Base-by-base conservation (phyloP, 2,797 vertebrate genomes). In the Sarcoramphus papa region DNA sequence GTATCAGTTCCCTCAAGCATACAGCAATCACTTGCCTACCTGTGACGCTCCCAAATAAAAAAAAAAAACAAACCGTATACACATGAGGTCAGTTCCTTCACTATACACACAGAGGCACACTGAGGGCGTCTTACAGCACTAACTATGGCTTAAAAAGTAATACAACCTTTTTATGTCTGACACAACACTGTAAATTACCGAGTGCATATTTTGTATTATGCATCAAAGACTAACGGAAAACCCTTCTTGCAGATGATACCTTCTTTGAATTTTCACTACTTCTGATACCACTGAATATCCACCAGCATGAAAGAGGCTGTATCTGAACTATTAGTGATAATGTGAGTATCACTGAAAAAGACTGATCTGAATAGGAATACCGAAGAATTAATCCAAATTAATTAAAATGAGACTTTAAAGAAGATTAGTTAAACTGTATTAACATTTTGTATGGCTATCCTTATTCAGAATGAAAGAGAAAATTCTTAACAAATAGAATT, bases 311-410 rank as follows among this genome's bases (percentile, higher is more conserved):
- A 93, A 60, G 19, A 74, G 12, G 19, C 28, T 45, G 11, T 41
- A 57, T 53, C 84, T 57, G 77, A 94, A 57, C 60, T 85, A 87
- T 14, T 78, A 45, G 31, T 60, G 33, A 88, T 81, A 53, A 76
- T 37, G 12, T 7, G 30, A 67, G 30, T 25, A 64, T 20, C 59
- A 41, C 35, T 86, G 50, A 72, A 76, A 94, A 86, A 64, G 37
- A 14, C 50, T 35, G 18, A 65, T 59, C 47, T 92, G 78, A 84
- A 79, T 27, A 80, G n/a, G 20, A 51, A 75, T 92, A 73, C 15
- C 59, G 59, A 76, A 91, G 43, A 92, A 92, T 79, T 82, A 90
- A 93, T 87, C 43, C 67, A 79, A 94, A 93, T 69, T 90, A 91
- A 88, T 91, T 93, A 89, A 90, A 92, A 79, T 33, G 9, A 2